A percentile compares a stretch with the other conserved stretches of the same genome.
phyloP scores from a whole-genome alignment of 1,140 invertebrate species.

The Bombus waltoni region DNA sequence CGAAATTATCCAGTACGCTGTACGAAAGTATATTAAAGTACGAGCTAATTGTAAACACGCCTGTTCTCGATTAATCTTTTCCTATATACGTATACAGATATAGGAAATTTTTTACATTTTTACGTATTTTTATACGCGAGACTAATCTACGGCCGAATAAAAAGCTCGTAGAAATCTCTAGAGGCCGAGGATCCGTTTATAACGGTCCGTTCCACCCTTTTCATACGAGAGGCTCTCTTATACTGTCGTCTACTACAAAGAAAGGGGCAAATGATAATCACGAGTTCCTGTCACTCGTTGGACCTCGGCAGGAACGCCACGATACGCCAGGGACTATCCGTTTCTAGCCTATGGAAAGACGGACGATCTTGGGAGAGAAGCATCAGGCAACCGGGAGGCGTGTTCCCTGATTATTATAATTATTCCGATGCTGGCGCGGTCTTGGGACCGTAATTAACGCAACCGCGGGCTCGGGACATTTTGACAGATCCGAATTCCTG shows the following conservation, averaged over 20 bases:
- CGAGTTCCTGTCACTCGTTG: constrained; percentile 32
- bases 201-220: too few relatives aligned
- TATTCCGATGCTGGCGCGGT: constrained; percentile 72
- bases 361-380: constrained; percentile 5
- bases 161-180: too few relatives aligned
- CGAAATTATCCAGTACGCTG: too few relatives aligned
- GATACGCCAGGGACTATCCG: constrained; percentile 64
- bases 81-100: too few relatives aligned
- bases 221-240: too few relatives aligned
- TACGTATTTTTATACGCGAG: too few relatives aligned
- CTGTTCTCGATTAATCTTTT: too few relatives aligned
- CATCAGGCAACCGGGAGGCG: constrained; percentile 71
- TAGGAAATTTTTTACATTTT: too few relatives aligned
- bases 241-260: background rate
- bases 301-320: background rate
- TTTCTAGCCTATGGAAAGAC: constrained; percentile 50
- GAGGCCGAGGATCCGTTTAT: too few relatives aligned
- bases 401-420: constrained; percentile 83
- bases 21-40: too few relatives aligned
- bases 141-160: too few relatives aligned
- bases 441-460: constrained; percentile 80
- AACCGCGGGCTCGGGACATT: constrained; percentile 77
- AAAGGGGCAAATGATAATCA: constrained; percentile 58
- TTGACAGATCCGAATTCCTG: constrained; percentile 82
- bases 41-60: too few relatives aligned